These are phyloP conservation scores for Cetonia aurata DNA, from an alignment of 2,888 invertebrate species.

Conservation along the genomic window DNA sequence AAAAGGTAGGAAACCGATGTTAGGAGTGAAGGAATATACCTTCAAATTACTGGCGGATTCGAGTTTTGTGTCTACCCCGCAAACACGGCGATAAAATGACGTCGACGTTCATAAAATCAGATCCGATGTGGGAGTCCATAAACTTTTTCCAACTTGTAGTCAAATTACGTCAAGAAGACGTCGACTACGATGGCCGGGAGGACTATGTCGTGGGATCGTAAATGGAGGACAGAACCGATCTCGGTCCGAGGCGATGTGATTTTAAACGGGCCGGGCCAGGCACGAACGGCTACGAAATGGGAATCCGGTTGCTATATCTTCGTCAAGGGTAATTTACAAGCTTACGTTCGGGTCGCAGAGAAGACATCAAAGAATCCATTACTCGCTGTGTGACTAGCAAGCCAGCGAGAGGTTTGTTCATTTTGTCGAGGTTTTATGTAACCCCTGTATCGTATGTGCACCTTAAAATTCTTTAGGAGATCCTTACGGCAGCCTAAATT, in stretches of 20 bases:
- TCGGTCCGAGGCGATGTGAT: conserved; percentile 34
- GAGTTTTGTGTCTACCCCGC: conserved; percentile 16
- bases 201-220: conserved; percentile 33
- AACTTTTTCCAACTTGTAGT: conserved; percentile 38
- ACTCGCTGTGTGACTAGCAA: not conserved
- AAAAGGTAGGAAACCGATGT: conserved; percentile 17
- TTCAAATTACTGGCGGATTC: conserved; percentile 30
- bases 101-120: conserved; percentile 33
- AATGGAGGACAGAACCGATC: conserved; percentile 33
- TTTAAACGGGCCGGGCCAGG: conserved; percentile 34
- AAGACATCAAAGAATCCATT: conserved; percentile 38
- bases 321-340: conserved; percentile 38
- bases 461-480: too few species aligned
- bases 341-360: conserved; percentile 25
- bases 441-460: not conserved
- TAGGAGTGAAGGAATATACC: conserved; percentile 20
- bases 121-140: conserved; percentile 33
- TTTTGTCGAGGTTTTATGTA: conserved; percentile 12
- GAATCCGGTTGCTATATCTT: conserved; percentile 32
- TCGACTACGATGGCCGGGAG: conserved; percentile 22
- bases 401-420: conserved; percentile 1
- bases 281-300: conserved; percentile 18
- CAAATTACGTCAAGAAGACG: conserved; percentile 33
- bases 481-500: too few species aligned
- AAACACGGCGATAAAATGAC: conserved; percentile 38